These are phyloP conservation scores for Eretmocerus hayati DNA, from an alignment of 2,888 invertebrate species.

Conservation along the genomic window DNA sequence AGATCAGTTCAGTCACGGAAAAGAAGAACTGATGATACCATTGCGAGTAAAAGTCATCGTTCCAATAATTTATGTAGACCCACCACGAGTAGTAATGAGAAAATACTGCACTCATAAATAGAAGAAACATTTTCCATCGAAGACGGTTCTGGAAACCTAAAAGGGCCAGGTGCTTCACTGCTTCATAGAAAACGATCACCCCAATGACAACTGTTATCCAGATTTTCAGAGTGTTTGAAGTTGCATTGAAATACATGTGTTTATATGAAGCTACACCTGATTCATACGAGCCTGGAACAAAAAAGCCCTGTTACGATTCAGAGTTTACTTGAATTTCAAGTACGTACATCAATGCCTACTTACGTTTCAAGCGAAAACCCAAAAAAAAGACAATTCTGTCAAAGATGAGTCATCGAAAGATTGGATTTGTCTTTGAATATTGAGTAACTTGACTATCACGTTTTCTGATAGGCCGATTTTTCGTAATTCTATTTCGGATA, in stretches of 20 bases:
- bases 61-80: conserved; percentile 65
- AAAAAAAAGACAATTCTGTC: no score
- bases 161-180: conserved; percentile 52
- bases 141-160: conserved; percentile 51
- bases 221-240: conserved; percentile 59
- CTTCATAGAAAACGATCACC: conserved; percentile 57
- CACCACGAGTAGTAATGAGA: conserved; percentile 67
- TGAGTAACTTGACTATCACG: no score
- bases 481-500: no score
- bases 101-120: conserved; percentile 58
- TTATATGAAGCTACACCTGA: conserved; percentile 63
- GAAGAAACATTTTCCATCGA: conserved; percentile 55
- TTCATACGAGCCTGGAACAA: conserved; percentile 56
- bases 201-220: conserved; percentile 57
- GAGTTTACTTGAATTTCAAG: no score
- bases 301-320: no score
- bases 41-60: conserved; percentile 63
- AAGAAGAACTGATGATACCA: conserved; percentile 63
- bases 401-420: no score
- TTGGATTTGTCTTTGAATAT: no score
- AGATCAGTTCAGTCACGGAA: conserved; percentile 56
- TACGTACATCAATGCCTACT: no score
- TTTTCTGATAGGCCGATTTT: no score
- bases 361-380: no score
- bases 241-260: conserved; percentile 65